Conservation (phyloP, 2,113 vertebrate genomes). For the Malurus elegans region DNA sequence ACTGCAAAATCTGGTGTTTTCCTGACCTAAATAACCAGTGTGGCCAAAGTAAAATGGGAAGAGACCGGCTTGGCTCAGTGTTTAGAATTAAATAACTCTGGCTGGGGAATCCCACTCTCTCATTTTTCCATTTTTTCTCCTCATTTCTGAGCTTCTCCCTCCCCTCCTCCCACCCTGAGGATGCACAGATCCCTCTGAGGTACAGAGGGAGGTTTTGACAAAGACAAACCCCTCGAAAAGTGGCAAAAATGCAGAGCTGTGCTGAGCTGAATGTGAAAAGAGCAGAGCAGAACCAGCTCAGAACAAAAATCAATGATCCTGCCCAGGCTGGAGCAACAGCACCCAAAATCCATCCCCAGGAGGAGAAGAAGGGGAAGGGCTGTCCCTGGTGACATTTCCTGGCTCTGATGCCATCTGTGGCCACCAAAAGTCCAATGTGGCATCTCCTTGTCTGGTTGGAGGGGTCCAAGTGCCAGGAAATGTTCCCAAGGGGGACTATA, state of each 20-base stretch:
- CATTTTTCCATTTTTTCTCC: background rate
- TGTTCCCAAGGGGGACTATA: too few relatives aligned
- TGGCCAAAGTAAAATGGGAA: background rate
- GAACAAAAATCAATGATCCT: background rate
- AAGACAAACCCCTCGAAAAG: background rate
- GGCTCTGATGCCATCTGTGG: background rate
- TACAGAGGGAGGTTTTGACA: background rate
- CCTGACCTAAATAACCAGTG: background rate
- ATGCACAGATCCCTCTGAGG: background rate
- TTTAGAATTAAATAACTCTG: background rate
- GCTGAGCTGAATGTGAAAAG: conserved; percentile 27
- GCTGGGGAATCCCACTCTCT: background rate
- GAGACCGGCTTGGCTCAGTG: background rate
- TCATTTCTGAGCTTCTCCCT: background rate
- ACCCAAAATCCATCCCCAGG: background rate
- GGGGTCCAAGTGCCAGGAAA: too few relatives aligned
- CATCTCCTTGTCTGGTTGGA: too few relatives aligned
- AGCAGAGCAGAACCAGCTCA: background rate
- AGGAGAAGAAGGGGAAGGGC: background rate
- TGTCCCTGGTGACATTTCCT: background rate
- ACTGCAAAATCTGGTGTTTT: background rate
- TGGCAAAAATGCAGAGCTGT: background rate
- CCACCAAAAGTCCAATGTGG: too few relatives aligned
- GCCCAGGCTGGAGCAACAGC: background rate
- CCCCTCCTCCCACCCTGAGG: background rate